These are phyloP conservation scores for Drosophila fungiperda DNA, from an alignment of 2,888 invertebrate genomes.

Conservation along the genomic window DNA sequence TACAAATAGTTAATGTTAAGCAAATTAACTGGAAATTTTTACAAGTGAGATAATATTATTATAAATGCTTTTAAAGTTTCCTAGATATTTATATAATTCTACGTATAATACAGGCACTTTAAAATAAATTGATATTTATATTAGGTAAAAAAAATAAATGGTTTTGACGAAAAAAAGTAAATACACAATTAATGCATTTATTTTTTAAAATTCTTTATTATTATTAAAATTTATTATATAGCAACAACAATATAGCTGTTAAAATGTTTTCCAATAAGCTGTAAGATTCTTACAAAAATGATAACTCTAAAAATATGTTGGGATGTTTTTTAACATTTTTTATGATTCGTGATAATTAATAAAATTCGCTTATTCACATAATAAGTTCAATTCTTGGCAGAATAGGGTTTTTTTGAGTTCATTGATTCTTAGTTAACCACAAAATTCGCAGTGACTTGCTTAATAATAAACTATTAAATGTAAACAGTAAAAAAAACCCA, in stretches of 20 bases:
- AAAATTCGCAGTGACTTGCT: not conserved
- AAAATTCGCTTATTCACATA: not conserved
- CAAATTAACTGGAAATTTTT: slow-evolving; percentile 21
- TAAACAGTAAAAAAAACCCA: not conserved
- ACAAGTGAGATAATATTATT: slow-evolving; percentile 3
- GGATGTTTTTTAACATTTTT: not conserved
- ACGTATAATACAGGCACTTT: not conserved
- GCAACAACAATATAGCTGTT: not conserved
- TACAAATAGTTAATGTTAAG: not conserved
- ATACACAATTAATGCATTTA: not conserved
- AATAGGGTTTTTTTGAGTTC: not conserved
- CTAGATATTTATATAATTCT: not conserved
- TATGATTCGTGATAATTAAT: not conserved
- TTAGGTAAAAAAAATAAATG: not conserved
- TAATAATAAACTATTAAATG: not conserved
- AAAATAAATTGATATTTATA: not conserved
- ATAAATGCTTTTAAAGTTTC: slow-evolving; percentile 14
- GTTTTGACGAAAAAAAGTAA: not conserved
- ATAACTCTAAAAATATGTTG: not conserved
- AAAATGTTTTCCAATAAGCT: not conserved
- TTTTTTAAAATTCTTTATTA: not conserved
- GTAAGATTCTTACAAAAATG: not conserved
- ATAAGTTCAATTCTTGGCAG: not conserved
- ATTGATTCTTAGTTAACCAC: not conserved
- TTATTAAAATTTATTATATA: not conserved